Percentiles rank a stretch among this genome's conserved stretches.
Evolutionary conservation across 2,888 invertebrate species (phyloP).

Genomic region (Spilosoma lubricipeda): DNA sequence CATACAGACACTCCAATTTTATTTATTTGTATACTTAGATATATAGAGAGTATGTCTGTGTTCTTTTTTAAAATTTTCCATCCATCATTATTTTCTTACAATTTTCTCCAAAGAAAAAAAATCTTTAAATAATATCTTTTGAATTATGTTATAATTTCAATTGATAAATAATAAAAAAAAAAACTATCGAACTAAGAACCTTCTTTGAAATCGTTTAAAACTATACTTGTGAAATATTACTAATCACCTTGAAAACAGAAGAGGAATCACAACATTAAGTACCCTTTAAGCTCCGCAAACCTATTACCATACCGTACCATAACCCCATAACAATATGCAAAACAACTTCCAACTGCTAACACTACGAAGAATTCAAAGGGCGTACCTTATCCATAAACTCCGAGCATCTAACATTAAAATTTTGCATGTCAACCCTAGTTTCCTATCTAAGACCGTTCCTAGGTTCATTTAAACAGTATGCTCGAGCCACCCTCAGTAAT

Average conservation of each 20-base stretch:
- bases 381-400: conserved; percentile 1
- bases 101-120: no score
- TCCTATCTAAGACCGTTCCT: conserved; percentile 38
- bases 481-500: conserved; percentile 55
- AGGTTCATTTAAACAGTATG: conserved; percentile 38
- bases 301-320: background rate
- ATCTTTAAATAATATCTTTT: no score
- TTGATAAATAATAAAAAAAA: no score
- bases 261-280: background rate
- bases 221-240: no score
- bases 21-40: no score
- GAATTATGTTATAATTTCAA: no score
- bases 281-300: background rate
- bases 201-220: no score
- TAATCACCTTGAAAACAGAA: background rate
- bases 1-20: no score
- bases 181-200: no score
- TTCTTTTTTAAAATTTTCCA: no score
- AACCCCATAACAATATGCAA: conserved; percentile 7
- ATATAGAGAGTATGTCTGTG: no score
- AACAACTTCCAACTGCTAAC: conserved; percentile 13
- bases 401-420: conserved; percentile 16
- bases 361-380: conserved; percentile 8
- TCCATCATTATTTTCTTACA: no score
- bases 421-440: conserved; percentile 17